Conservation (phyloP, 2,888 invertebrate genomes). For the Dasypogon diadema region DNA sequence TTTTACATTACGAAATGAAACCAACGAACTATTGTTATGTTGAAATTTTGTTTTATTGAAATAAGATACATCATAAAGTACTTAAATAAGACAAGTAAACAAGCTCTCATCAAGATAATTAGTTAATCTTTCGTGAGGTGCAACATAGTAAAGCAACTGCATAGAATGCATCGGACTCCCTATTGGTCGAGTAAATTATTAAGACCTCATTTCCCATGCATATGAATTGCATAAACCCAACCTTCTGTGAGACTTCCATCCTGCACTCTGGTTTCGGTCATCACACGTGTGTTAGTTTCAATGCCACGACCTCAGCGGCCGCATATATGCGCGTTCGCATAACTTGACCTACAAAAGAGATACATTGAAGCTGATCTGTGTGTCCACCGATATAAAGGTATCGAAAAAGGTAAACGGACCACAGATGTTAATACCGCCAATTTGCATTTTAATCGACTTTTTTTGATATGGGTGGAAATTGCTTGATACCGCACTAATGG, state of each 20-base stretch:
- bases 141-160: no score
- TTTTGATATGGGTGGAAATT: constrained; percentile 63
- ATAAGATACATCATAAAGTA: no score
- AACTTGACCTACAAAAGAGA: background rate
- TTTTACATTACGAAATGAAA: no score
- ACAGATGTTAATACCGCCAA: background rate
- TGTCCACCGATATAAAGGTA: no score
- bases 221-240: background rate
- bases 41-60: no score
- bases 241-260: background rate
- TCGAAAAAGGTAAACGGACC: background rate
- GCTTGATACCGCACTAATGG: background rate
- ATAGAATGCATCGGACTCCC: no score
- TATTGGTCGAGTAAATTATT: no score
- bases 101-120: no score
- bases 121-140: no score
- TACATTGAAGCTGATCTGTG: no score
- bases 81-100: no score
- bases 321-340: background rate
- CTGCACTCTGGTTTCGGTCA: background rate
- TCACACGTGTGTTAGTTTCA: background rate
- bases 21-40: no score
- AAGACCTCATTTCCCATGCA: background rate
- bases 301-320: background rate
- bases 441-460: background rate